A percentile compares a stretch with the other conserved stretches of the same genome.
Conservation (phyloP, 2,888 invertebrate genomes). For the Polyommatus iphigenia region DNA sequence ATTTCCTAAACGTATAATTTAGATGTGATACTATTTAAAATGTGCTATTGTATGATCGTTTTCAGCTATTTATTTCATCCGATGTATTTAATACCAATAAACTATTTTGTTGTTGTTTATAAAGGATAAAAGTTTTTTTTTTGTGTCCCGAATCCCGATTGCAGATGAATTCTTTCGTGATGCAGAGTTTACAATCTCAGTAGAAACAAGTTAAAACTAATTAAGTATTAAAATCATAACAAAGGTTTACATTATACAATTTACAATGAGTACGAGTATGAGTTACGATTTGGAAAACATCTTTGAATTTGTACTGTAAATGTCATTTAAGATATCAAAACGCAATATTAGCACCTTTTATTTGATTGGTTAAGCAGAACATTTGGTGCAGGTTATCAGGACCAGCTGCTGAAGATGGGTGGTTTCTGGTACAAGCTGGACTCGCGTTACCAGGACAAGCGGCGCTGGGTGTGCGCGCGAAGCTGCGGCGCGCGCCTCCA, state of each 20-base stretch:
- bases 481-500: conserved; percentile 70
- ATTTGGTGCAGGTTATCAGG: conserved; percentile 41
- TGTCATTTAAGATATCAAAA: background rate
- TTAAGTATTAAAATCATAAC: background rate
- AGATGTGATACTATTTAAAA: conserved; percentile 24
- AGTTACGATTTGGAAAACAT: too few species aligned
- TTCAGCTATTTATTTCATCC: conserved; percentile 17
- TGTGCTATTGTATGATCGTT: conserved; percentile 18
- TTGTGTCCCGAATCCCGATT: conserved; percentile 33
- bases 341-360: background rate
- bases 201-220: background rate
- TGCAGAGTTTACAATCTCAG: background rate
- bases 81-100: conserved; percentile 22
- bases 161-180: background rate
- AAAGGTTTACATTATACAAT: too few species aligned
- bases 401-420: conserved; percentile 60
- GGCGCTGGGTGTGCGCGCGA: conserved; percentile 71
- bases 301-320: too few species aligned
- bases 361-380: background rate
- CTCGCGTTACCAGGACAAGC: conserved; percentile 57
- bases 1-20: conserved; percentile 18
- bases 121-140: conserved; percentile 39
- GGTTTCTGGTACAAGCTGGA: conserved; percentile 69
- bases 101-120: conserved; percentile 41
- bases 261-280: too few species aligned